phyloP scores from a whole-genome alignment of 2,888 invertebrate genomes.

The Eristalis pertinax region DNA sequence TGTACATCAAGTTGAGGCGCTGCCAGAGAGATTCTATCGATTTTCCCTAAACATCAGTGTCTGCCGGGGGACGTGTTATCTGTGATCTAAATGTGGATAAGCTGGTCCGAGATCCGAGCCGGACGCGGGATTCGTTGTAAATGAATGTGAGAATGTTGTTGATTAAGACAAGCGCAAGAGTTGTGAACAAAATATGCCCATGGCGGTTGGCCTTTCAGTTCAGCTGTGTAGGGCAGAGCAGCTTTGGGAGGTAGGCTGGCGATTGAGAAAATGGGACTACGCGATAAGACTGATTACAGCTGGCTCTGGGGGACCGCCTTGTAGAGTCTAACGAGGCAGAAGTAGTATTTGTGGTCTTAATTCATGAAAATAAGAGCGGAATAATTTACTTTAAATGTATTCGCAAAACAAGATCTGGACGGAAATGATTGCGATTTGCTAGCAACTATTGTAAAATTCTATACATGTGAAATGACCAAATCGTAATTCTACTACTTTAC shows the following conservation, averaged over 20 bases:
- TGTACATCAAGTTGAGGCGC: slow-evolving; percentile 31
- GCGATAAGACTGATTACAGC: no score
- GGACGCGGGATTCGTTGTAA: slow-evolving; percentile 4
- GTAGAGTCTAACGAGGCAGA: no score
- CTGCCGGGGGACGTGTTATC: slow-evolving; percentile 26
- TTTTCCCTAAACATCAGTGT: slow-evolving; percentile 41
- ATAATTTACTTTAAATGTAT: no score
- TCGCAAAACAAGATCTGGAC: no score
- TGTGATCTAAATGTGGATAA: slow-evolving; percentile 64
- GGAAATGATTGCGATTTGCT: no score
- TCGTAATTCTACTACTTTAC: no score
- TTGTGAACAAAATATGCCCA: slow-evolving; percentile 33
- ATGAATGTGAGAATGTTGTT: slow-evolving; percentile 32
- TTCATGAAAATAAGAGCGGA: no score
- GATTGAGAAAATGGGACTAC: background rate
- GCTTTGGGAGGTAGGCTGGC: background rate
- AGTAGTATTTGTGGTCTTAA: no score
- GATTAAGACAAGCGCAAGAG: slow-evolving; percentile 46
- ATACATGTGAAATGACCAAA: no score
- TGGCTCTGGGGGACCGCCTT: no score
- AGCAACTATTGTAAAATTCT: no score
- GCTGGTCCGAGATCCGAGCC: slow-evolving; percentile 51
- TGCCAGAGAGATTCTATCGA: slow-evolving; percentile 51
- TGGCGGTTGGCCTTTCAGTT: background rate
- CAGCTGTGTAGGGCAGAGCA: background rate